Base-by-base conservation (phyloP, 2,113 vertebrate genomes). In the Epinephelus moara region DNA sequence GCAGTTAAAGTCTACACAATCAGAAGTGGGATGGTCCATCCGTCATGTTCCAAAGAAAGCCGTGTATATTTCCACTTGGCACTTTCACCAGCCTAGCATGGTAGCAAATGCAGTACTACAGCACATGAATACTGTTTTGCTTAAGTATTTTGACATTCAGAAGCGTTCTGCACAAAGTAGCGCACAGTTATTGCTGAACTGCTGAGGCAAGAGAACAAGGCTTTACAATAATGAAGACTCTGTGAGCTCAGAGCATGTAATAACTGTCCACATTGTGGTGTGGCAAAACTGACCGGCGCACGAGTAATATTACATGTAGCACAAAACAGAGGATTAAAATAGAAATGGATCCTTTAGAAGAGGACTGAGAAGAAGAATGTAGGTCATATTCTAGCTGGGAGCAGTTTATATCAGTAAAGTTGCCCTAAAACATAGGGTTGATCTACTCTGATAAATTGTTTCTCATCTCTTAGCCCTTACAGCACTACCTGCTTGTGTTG, bases 401-500 rank as follows among this genome's bases (percentile, higher is more conserved):
- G 15, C 25, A 4, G 63, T 53, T 53, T 37, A 30, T 30, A 66
- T 59, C 18, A 57, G 19, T 56, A n/a, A 23, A 11, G 10, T 19
- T 30, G 3, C 25, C 21, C 12, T 18, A 19, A 70, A 67, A 59
- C 52, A 74, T 27, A 17, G 23, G 18, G 14, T 17, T 69, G 18
- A 57, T 69, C 55, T 61, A 23, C 62, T 37, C 19, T 63, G 23
- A 71, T 61, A 52, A 55, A 64, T 33, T 37, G 19, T 68, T 56
- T n/a, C 15, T 56, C 42, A 55, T 61, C 33, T 33, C 52, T 66
- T n/a, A 33, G 17, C 66, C 10, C 25, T 63, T 21, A 52, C 4
- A 10, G 21, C 49, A 23, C 19, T 63, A 61, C 64, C 62, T 80
- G 80, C 21, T 40, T 37, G 53, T 69, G 72, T 78, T 37, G 71